Evolutionary conservation across 2,797 vertebrate species (phyloP).

Genomic region (Sebastes umbrosus): DNA sequence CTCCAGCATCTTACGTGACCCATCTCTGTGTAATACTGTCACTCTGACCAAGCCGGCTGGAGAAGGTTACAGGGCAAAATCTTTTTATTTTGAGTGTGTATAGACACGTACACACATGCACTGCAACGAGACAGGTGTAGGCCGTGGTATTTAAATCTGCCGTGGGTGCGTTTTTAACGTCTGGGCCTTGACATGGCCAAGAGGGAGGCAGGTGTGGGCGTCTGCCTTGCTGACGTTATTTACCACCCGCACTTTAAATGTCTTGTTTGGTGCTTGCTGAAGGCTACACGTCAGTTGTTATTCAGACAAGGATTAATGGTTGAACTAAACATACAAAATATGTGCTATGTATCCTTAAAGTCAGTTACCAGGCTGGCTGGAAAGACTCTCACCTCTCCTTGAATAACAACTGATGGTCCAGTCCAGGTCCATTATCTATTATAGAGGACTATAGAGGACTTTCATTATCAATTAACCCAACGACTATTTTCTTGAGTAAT

Average conservation of each 20-base stretch:
- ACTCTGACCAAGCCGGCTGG: neutral
- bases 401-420: neutral
- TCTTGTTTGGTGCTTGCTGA: neutral
- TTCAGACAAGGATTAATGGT: neutral
- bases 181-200: neutral
- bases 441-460: neutral
- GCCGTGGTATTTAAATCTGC: slow-evolving; percentile 20
- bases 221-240: neutral
- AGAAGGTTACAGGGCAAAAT: slow-evolving; percentile 23
- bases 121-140: neutral
- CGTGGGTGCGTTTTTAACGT: slow-evolving; percentile 12
- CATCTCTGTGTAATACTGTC: slow-evolving; percentile 8
- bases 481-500: neutral
- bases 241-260: neutral
- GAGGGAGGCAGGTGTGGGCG: neutral
- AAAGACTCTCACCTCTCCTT: neutral
- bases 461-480: neutral
- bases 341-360: neutral
- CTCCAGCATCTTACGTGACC: slow-evolving; percentile 14
- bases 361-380: neutral
- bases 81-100: slow-evolving; percentile 1
- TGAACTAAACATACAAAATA: neutral
- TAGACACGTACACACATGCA: neutral
- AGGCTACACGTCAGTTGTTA: slow-evolving; percentile 1
- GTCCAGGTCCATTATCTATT: neutral